Conservation (phyloP, 2,888 invertebrate species). For the Iselma pallidipennis region DNA sequence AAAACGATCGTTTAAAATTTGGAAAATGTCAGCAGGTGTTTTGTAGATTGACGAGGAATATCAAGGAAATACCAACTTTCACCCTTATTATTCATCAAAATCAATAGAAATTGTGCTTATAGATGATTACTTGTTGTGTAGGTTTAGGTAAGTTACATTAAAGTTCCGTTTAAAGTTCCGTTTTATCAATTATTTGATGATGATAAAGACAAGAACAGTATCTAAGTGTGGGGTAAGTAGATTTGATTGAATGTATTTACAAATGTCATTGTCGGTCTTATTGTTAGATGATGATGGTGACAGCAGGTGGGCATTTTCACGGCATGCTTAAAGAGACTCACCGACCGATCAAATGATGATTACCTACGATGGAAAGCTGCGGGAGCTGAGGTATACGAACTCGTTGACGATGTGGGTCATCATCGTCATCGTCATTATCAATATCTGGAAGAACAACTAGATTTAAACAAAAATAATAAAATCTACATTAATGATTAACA, state of each 20-base stretch:
- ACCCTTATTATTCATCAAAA: too few species aligned
- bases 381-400: slow-evolving; percentile 15
- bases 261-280: slow-evolving; percentile 41
- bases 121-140: too few species aligned
- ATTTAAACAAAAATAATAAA: not conserved
- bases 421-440: not conserved
- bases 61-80: not conserved
- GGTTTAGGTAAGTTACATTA: too few species aligned
- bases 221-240: slow-evolving; percentile 14
- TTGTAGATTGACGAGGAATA: not conserved
- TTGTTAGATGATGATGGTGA: slow-evolving; percentile 25
- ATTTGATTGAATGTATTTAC: slow-evolving; percentile 39
- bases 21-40: not conserved
- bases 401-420: not conserved
- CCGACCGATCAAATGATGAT: slow-evolving; percentile 8
- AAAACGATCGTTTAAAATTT: not conserved
- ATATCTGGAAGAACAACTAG: not conserved
- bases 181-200: not conserved
- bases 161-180: not conserved
- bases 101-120: too few species aligned
- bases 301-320: slow-evolving; percentile 22
- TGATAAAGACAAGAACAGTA: not conserved
- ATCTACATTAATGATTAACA: not conserved
- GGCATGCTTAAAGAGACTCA: slow-evolving; percentile 2
- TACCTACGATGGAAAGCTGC: slow-evolving; percentile 9